A percentile compares a stretch with the other conserved stretches of the same genome.
phyloP scores from a whole-genome alignment of 1,140 invertebrate species.

The Varroa destructor region DNA sequence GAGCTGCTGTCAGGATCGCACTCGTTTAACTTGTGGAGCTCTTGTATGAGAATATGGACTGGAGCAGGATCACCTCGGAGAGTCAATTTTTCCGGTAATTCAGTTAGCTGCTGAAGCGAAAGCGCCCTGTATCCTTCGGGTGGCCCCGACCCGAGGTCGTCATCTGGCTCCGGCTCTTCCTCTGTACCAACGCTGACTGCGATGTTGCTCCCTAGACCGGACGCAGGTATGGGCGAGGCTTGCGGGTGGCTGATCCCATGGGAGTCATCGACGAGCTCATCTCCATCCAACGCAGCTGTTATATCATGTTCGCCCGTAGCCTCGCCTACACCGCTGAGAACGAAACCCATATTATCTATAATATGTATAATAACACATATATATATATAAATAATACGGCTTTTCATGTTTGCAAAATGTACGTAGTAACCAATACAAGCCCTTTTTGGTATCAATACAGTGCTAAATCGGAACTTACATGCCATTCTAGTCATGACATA shows the following conservation, averaged over 20 bases:
- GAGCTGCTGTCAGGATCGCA: conserved; percentile 14
- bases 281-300: not conserved
- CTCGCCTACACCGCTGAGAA: too few species aligned
- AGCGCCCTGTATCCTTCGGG: conserved; percentile 15
- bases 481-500: too few species aligned
- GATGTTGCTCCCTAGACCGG: not conserved
- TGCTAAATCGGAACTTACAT: too few species aligned
- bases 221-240: conserved; percentile 1
- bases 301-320: too few species aligned
- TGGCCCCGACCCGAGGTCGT: not conserved
- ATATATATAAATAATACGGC: too few species aligned
- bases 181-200: not conserved
- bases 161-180: conserved; percentile 9
- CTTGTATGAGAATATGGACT: conserved; percentile 10
- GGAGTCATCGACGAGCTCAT: conserved; percentile 7
- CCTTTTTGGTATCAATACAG: too few species aligned
- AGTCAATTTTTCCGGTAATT: conserved; percentile 10
- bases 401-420: too few species aligned
- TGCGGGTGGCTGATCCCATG: not conserved
- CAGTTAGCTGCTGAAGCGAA: not conserved
- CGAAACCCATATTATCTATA: too few species aligned
- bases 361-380: too few species aligned
- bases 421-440: too few species aligned
- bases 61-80: conserved; percentile 17
- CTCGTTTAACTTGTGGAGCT: conserved; percentile 13